Conservation (phyloP, 2,888 invertebrate genomes). For the Dyspetes luteomarginatus region DNA sequence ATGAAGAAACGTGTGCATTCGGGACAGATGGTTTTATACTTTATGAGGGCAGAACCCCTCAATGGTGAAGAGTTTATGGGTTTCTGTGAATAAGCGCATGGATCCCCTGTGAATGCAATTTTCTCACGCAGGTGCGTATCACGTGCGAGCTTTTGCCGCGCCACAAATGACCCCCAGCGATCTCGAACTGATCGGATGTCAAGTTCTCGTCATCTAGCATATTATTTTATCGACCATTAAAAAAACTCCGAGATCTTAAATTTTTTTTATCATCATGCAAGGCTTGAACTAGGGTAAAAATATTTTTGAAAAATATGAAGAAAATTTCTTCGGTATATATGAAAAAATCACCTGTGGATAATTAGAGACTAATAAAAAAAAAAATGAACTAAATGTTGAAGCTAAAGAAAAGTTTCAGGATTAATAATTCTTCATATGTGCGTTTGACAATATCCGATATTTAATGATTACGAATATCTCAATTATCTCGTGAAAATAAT, state of each 20-base stretch:
- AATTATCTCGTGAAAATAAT: too few relatives aligned
- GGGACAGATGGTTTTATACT: conserved; percentile 55
- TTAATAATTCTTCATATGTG: too few relatives aligned
- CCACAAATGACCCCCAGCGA: conserved; percentile 1
- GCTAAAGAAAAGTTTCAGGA: too few relatives aligned
- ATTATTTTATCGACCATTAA: neutral
- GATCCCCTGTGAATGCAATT: conserved; percentile 21
- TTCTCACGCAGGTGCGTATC: conserved; percentile 66
- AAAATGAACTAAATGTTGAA: too few relatives aligned
- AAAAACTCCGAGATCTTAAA: neutral
- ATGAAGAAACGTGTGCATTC: conserved; percentile 54
- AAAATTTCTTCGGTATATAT: too few relatives aligned
- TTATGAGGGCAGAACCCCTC: conserved; percentile 45
- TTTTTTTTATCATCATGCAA: too few relatives aligned
- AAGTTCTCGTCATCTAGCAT: conserved; percentile 42
- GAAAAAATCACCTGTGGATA: too few relatives aligned
- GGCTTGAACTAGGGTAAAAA: too few relatives aligned
- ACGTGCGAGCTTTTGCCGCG: conserved; percentile 47
- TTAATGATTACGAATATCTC: too few relatives aligned
- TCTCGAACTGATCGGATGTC: conserved; percentile 58
- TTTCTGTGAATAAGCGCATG: conserved; percentile 35
- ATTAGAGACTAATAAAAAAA: too few relatives aligned
- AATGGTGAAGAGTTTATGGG: conserved; percentile 27
- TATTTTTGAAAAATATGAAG: too few relatives aligned
- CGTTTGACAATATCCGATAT: too few relatives aligned